Evolutionary conservation across 2,113 vertebrate species (phyloP).

Genomic region (Dendrocopos noguchii): DNA sequence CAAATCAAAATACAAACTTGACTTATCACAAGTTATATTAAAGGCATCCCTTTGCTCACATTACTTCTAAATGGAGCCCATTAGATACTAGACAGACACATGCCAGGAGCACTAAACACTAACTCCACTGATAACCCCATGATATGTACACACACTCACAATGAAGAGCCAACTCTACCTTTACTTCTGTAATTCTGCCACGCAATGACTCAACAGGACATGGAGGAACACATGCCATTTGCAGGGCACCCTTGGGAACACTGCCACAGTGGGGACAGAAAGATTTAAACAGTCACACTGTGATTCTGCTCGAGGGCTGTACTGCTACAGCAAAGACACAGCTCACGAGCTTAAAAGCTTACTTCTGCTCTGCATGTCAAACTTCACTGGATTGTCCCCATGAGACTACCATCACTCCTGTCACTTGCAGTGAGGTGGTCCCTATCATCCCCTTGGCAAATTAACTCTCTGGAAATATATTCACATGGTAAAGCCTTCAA

Average conservation of each 20-base stretch:
- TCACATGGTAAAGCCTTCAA: background rate
- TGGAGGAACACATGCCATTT: background rate
- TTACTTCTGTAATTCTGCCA: background rate
- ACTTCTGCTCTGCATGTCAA: background rate
- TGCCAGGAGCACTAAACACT: background rate
- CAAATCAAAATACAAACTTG: background rate
- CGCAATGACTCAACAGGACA: background rate
- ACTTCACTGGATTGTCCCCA: background rate
- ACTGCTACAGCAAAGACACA: fast-evolving
- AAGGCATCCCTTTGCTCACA: background rate
- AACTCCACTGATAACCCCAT: background rate
- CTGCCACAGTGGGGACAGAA: background rate
- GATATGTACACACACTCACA: background rate
- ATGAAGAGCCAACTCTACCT: background rate
- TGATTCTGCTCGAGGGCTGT: background rate
- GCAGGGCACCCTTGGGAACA: background rate
- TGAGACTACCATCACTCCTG: background rate
- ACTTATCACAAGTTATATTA: background rate
- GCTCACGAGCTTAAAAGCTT: background rate
- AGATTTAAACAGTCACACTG: background rate
- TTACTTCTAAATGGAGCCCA: background rate
- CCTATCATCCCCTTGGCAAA: background rate
- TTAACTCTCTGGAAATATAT: background rate
- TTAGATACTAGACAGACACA: background rate
- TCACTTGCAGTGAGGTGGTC: background rate